Base-by-base conservation (phyloP, 2,113 vertebrate species). In the Camarhynchus parvulus region DNA sequence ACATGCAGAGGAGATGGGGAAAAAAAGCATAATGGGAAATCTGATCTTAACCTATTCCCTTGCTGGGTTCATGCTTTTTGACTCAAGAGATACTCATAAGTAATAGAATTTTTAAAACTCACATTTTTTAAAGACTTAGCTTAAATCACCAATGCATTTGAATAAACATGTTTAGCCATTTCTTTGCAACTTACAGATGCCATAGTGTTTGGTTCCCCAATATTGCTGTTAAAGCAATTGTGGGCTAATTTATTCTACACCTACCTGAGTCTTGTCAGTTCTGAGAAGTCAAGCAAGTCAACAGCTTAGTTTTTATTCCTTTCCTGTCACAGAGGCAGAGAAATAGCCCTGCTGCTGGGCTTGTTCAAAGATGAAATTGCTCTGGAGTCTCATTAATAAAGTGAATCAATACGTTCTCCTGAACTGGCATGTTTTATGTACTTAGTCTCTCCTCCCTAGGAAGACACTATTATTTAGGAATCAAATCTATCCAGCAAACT, bases 251-350 rank as follows among this genome's bases (percentile, higher is more conserved):
- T 70, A 22, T 85, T 92, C 46, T 62, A 61, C 24, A 69, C 55
- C 49, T 89, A 52, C 56, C 59, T 41, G 47, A 67, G 52, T 58
- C 83, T 55, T 67, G 72, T 50, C 68, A 72, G 55, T 80, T 93
- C 68, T 3, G 17, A 77, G 68, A 59, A 95, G 72, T 76, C 79
- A 76, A 49, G 70, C 55, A 91, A 74, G 68, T 83, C 39, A 25
- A 70, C 72, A 88, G 47, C 73, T 89, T 74, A 44, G 52, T 85
- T 91, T 91, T 66, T 63, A 83, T 90, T 87, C 63, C 46, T 88
- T 42, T 91, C 27, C 63, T 90, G 84, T 83, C 75, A 83, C 37
- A 67, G 24, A 87, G 46, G 47, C 59, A 76, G 75, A 83, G 70
- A 66, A 92, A 91, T 91, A 77, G 75, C 61, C 42, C 70, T 83